Base-by-base conservation (phyloP, 2,797 vertebrate species). In the Limosa lapponica region DNA sequence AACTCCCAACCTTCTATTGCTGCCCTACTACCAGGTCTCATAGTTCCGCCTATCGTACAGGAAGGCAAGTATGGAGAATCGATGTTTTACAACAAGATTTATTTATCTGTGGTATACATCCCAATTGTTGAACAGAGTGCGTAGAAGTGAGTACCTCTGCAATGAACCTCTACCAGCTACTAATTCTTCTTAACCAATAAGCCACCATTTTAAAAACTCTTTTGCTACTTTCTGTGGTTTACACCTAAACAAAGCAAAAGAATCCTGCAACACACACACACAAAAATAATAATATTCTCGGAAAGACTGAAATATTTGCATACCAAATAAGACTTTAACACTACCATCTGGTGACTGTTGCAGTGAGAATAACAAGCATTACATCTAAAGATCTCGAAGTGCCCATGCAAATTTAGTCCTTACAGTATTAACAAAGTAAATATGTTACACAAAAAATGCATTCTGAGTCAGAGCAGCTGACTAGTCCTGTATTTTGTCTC, bases 261-360 rank as follows among this genome's bases (percentile, higher is more conserved):
- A 54, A 72, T 36, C 39, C 61, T 59, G 22, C 41, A 61, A 73
- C 3, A 9, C 12, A 28, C 7, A 59, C 3, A 9, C 13, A 36
- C 7, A 55, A 3, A 58, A 15, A 4, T 18, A 30, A n/a, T 54
- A 43, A 15, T 13, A 58, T 46, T 51, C 20, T 73, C 85, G 20
- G 36, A 77, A 87, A 77, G 41, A 43, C 32, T 57, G 59, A 75
- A 84, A 80, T 61, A 85, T 66, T 93, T 88, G 46, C 75, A 86
- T 78, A 51, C 39, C 58, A 80, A 70, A 16, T 59, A 81, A 81
- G 72, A 67, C 23, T 88, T 73, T 37, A 94, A 73, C 3, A 9
- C 39, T 73, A 82, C 88, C 79, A 91, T 90, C 92, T 83, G 82
- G 52, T 46, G 43, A 59, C 1, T 6, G 36, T 46, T 73, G 28